These are phyloP conservation scores for Castor canadensis DNA, from an alignment of 2,113 vertebrate species.

Conservation along the genomic window DNA sequence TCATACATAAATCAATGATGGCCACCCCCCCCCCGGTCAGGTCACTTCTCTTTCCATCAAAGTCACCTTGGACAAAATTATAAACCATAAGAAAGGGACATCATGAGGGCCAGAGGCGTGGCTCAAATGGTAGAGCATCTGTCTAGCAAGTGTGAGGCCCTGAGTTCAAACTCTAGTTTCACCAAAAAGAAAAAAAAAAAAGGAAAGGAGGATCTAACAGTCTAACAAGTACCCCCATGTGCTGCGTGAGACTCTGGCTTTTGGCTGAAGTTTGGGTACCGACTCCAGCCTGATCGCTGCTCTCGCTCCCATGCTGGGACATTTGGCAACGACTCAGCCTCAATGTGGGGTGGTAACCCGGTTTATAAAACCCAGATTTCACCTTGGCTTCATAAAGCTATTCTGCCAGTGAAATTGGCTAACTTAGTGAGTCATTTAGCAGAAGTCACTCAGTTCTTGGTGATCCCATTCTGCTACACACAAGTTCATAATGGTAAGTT, in stretches of 20 bases:
- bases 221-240: not conserved
- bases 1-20: not conserved
- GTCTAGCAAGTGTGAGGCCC: no score
- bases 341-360: not conserved
- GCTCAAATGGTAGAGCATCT: no score
- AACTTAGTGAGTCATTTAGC: no score
- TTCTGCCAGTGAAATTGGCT: no score
- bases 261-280: accelerated
- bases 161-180: no score
- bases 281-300: not conserved
- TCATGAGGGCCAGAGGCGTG: no score
- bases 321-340: not conserved
- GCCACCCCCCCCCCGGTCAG: not conserved
- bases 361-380: not conserved
- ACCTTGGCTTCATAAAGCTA: no score
- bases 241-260: not conserved
- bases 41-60: not conserved
- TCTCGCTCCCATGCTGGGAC: not conserved
- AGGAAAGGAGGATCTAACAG: not conserved
- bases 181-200: no score
- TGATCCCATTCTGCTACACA: no score
- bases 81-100: not conserved
- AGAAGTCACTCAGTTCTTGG: no score
- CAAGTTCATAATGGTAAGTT: not conserved
- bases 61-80: not conserved